These are phyloP conservation scores for Machaerirhynchus nigripectus DNA, from an alignment of 2,113 vertebrate genomes.

Conservation along the genomic window DNA sequence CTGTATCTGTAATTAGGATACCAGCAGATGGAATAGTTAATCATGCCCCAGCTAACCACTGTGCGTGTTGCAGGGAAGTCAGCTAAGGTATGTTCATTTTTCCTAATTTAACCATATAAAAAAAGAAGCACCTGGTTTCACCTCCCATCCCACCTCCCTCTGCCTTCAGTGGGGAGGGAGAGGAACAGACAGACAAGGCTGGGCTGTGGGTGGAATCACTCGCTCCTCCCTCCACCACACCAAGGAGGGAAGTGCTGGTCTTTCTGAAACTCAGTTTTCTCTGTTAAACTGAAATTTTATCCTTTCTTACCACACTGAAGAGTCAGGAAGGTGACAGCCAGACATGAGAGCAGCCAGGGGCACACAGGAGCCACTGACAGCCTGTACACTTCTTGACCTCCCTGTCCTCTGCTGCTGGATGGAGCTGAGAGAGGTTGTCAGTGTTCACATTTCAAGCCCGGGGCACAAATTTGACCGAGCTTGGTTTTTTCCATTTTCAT, in stretches of 20 bases:
- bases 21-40: background rate
- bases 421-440: background rate
- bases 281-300: background rate
- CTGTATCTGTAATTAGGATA: background rate
- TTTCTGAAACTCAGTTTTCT: background rate
- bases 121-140: background rate
- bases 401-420: fast-evolving
- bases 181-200: background rate
- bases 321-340: background rate
- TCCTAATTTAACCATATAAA: background rate
- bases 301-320: background rate
- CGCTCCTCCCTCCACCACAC: background rate
- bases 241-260: background rate
- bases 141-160: background rate
- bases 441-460: background rate
- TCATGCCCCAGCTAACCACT: background rate
- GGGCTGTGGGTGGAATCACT: background rate
- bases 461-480: background rate
- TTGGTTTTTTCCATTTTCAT: background rate
- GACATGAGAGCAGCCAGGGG: background rate
- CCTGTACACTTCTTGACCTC: background rate
- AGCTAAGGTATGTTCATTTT: background rate
- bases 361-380: background rate
- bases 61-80: background rate
- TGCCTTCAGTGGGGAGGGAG: background rate